A percentile compares a stretch with the other conserved stretches of the same genome.
phyloP scores from a whole-genome alignment of 2,797 vertebrate species.

The Acridotheres tristis region DNA sequence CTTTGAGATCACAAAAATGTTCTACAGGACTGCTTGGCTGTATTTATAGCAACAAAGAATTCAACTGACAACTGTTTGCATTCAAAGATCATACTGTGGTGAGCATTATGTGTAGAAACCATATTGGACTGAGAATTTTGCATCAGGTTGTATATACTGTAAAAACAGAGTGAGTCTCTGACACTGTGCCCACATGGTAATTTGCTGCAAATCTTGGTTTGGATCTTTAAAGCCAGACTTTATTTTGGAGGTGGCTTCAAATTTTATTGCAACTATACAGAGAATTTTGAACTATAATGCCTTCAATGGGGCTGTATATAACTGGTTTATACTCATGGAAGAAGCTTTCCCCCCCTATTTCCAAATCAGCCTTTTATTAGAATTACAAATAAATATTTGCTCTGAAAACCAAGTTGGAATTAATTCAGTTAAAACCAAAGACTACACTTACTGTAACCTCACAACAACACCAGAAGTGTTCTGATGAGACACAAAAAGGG shows the following conservation, averaged over 20 bases:
- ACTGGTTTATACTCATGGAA: neutral
- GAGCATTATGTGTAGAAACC: neutral
- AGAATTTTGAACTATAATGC: neutral
- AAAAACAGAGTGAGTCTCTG: neutral
- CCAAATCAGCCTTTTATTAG: neutral
- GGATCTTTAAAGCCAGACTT: slow-evolving; percentile 1
- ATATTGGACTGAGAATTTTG: neutral
- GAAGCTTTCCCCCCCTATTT: neutral
- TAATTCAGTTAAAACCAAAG: slow-evolving; percentile 52
- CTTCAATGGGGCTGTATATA: neutral
- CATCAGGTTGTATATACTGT: neutral
- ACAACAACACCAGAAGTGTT: neutral
- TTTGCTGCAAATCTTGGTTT: neutral
- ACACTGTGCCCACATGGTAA: neutral
- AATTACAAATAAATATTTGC: slow-evolving; percentile 13
- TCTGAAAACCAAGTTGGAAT: slow-evolving; percentile 3
- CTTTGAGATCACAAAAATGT: neutral
- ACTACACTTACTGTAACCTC: neutral
- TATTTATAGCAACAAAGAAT: neutral
- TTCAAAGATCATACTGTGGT: neutral
- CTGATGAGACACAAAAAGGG: slow-evolving; percentile 21
- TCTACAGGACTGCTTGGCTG: neutral
- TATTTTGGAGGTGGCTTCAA: neutral
- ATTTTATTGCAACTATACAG: slow-evolving; percentile 14
- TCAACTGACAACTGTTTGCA: slow-evolving; percentile 5